Evolutionary conservation across 1,140 invertebrate species (phyloP), one percentile per base, ranked within the genome.

Genomic region (Dermatophagoides farinae): DNA sequence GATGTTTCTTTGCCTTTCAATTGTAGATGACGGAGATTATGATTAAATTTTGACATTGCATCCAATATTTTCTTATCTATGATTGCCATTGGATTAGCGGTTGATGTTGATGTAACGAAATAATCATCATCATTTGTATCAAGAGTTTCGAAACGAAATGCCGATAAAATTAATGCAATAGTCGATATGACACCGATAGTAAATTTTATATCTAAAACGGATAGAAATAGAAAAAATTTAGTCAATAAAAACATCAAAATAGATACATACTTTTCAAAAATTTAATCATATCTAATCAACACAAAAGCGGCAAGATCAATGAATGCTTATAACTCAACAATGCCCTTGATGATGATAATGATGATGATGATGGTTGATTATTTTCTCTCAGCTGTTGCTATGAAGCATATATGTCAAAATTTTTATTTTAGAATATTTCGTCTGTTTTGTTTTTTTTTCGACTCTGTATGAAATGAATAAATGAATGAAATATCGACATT

Each of bases 161-260:
- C 53, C 23, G 53, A 55, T 20, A 55, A 20, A 6, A 55, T 20
- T 1, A 55, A 39, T 1, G 25, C 25, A 44, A 55, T 11, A 4
- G 53, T 55, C n/a, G 53, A 55, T 39, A 55, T 20, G 25, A 23
- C 31, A 12, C 53, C 53, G 38, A 55, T 44, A 4, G 25, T 31
- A 55, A 55, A 55, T 44, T 55, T 55, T 12, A 55, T 55, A 55
- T 55, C 53, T 55, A 38, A 41, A 31, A 31, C 31, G n/a, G 16
- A 55, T 5, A 55, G 14, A 25, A 39, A 53, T 53, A 11, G 12
- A 11, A 25, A 20, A 53, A 53, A 44, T 20, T 44, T 20, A 44
- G 2, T 20, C 43, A 16, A 43, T 11, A 43, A n/a, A 44, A 44
- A 31, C 31, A 31, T 31, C 8, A 31, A 31, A 31, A 4, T 31